These are phyloP conservation scores for Caranx ignobilis DNA, from an alignment of 2,113 vertebrate genomes.

Conservation along the genomic window DNA sequence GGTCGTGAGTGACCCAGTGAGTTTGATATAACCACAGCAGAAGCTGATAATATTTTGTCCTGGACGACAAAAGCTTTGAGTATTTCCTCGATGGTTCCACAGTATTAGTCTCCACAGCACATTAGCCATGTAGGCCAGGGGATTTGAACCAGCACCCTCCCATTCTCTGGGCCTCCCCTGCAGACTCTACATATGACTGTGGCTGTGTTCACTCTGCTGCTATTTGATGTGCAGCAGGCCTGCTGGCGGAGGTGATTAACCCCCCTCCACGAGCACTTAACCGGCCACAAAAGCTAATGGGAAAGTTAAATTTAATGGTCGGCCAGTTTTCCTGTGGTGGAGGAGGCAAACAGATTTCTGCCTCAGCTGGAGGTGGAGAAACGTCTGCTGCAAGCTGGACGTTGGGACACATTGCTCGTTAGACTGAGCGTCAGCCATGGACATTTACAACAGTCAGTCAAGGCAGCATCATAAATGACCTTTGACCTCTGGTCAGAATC, in stretches of 20 bases:
- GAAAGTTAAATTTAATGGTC: constrained; percentile 50
- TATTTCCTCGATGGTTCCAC: no score
- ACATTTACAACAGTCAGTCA: not conserved
- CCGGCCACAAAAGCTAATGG: constrained; percentile 43
- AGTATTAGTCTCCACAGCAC: no score
- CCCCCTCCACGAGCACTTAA: constrained; percentile 31
- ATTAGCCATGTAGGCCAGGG: not conserved
- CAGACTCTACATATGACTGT: constrained; percentile 2
- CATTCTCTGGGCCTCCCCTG: not conserved
- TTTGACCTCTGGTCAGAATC: not conserved
- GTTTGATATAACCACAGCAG: no score
- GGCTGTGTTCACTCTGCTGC: constrained; percentile 8
- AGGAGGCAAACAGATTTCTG: constrained; percentile 22
- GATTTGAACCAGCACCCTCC: not conserved
- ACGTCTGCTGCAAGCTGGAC: constrained; percentile 1
- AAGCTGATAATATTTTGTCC: no score
- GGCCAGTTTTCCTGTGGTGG: not conserved
- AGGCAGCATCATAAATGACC: not conserved
- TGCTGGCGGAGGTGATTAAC: constrained; percentile 31
- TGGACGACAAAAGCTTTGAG: no score
- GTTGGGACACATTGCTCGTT: not conserved
- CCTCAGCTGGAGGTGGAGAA: constrained; percentile 29
- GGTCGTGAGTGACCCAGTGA: no score
- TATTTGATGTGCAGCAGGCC: constrained; percentile 18
- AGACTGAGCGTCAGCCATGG: not conserved